phyloP scores from a whole-genome alignment of 2,888 invertebrate species.

The Rhagophthalmus giganteus region DNA sequence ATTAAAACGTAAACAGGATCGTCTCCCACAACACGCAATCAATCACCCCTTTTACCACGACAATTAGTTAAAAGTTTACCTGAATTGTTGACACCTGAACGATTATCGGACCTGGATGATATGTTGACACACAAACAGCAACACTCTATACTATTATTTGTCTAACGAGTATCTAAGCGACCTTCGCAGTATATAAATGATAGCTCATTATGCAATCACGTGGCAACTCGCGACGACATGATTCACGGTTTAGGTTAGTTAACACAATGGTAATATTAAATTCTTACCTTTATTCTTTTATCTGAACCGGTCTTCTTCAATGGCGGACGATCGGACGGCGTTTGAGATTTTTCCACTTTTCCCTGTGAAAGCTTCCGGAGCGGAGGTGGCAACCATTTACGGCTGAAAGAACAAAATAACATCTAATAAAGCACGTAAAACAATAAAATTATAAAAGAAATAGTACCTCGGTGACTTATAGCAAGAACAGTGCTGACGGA shows the following conservation, averaged over 20 bases:
- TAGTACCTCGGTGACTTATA: slow-evolving; percentile 12
- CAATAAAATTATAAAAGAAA: slow-evolving; percentile 19
- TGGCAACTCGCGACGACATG: neutral
- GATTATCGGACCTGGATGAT: too few relatives aligned
- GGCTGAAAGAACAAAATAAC: slow-evolving; percentile 58
- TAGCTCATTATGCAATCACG: neutral
- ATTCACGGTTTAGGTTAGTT: neutral
- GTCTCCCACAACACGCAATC: too few relatives aligned
- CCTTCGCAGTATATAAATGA: neutral
- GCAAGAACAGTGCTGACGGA: slow-evolving; percentile 37
- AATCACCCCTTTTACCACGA: too few relatives aligned
- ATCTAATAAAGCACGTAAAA: slow-evolving; percentile 43
- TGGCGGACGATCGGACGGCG: slow-evolving; percentile 59
- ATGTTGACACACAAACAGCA: neutral
- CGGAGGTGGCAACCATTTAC: slow-evolving; percentile 88
- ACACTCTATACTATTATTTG: neutral
- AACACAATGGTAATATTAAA: slow-evolving; percentile 8
- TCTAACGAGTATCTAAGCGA: neutral
- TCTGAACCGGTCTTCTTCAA: slow-evolving; percentile 82
- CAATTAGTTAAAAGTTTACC: too few relatives aligned
- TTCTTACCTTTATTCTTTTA: slow-evolving; percentile 77
- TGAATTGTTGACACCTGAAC: too few relatives aligned
- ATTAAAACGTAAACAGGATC: too few relatives aligned
- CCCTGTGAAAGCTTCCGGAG: slow-evolving; percentile 87
- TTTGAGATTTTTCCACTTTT: slow-evolving; percentile 77